phyloP scores from a whole-genome alignment of 2,797 vertebrate genomes.

The Aeoliscus strigatus region DNA sequence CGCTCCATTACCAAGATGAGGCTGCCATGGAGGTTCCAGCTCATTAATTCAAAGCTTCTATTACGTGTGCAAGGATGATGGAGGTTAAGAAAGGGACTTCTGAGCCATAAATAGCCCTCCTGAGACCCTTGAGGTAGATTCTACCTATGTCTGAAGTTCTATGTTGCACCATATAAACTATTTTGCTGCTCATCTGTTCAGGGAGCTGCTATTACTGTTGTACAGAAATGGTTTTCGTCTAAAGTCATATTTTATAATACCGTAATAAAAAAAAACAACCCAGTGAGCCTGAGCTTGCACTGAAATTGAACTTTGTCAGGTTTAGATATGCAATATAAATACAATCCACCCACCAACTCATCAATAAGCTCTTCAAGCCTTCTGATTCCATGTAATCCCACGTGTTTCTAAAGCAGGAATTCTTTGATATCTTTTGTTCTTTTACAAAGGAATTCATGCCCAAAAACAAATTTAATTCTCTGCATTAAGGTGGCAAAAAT shows the following conservation, averaged over 20 bases:
- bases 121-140: slow-evolving; percentile 3
- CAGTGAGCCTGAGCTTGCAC: no score
- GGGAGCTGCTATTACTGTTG: slow-evolving; percentile 1
- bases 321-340: slow-evolving; percentile 24
- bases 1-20: slow-evolving; percentile 27
- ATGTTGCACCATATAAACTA: not conserved
- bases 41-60: slow-evolving; percentile 46
- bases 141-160: not conserved
- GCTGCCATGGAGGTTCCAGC: slow-evolving; percentile 25
- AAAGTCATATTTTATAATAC: no score
- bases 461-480: slow-evolving; percentile 10
- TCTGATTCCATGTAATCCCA: slow-evolving; percentile 40
- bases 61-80: slow-evolving; percentile 18
- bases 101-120: slow-evolving; percentile 15
- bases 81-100: slow-evolving; percentile 20
- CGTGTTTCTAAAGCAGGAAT: slow-evolving; percentile 23
- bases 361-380: slow-evolving; percentile 44
- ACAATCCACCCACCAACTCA: slow-evolving; percentile 50
- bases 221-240: no score
- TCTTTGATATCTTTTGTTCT: slow-evolving; percentile 33
- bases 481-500: not conserved
- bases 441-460: slow-evolving; percentile 23
- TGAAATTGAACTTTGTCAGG: slow-evolving; percentile 3
- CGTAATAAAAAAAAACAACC: no score
- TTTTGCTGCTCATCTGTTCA: slow-evolving; percentile 3